Evolutionary conservation across 2,113 vertebrate species (phyloP).

Genomic region (Pelusios castaneus): DNA sequence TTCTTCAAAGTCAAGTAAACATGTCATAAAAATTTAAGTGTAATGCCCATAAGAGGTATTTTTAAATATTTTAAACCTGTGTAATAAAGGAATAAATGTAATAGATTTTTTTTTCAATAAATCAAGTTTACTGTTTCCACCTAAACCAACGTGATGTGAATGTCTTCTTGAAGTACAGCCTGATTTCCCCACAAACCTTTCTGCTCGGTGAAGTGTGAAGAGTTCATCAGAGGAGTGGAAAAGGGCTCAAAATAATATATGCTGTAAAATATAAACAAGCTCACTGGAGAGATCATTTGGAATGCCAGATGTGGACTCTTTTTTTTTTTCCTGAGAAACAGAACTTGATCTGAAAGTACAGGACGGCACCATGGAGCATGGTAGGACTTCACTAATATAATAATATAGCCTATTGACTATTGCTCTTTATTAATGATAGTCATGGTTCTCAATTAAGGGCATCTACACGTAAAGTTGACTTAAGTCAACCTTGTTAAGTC

Average conservation of each 20-base stretch:
- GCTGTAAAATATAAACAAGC: not conserved
- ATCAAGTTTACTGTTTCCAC: constrained; percentile 92
- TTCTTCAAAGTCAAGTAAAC: constrained; percentile 48
- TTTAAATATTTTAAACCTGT: constrained; percentile 89
- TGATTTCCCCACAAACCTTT: not conserved
- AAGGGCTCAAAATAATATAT: rapidly evolving
- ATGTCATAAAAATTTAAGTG: constrained; percentile 56
- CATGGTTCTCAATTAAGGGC: too few species aligned
- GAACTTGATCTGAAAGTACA: rapidly evolving
- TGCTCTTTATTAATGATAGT: not conserved
- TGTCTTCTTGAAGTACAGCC: constrained; percentile 66
- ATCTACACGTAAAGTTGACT: too few species aligned
- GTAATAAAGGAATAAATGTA: constrained; percentile 90
- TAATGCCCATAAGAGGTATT: constrained; percentile 74
- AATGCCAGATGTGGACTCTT: not conserved
- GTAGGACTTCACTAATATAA: not conserved
- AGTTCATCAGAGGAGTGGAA: not conserved
- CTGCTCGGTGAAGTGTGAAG: not conserved
- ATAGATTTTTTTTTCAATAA: constrained; percentile 91
- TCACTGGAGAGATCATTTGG: rapidly evolving
- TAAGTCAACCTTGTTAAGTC: too few species aligned
- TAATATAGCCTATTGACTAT: rapidly evolving
- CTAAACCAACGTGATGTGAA: constrained; percentile 59
- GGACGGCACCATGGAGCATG: rapidly evolving
- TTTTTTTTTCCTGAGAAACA: not conserved